These are phyloP conservation scores for Pipistrellus nathusii DNA, from an alignment of 2,797 vertebrate genomes.

Conservation along the genomic window DNA sequence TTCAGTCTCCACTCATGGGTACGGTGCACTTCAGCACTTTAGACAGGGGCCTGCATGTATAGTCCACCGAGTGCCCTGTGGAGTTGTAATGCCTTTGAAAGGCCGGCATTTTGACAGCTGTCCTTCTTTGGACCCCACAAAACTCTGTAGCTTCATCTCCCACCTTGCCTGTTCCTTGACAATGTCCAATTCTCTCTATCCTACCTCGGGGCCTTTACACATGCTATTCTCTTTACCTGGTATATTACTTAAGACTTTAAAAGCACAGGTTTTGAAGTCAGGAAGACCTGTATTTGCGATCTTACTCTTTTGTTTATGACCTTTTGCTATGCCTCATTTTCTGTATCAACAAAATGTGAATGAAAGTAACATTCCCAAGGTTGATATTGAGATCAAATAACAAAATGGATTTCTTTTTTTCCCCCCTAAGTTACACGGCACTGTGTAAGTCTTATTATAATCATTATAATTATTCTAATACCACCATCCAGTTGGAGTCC, in stretches of 20 bases:
- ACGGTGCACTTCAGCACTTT: not conserved
- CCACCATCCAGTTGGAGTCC: not conserved
- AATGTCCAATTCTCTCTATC: not conserved
- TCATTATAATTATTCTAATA: not conserved
- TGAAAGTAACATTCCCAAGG: not conserved
- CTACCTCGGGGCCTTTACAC: not conserved
- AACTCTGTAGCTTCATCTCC: not conserved
- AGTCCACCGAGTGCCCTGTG: not conserved
- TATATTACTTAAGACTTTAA: conserved; percentile 12
- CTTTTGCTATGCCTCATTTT: conserved; percentile 32
- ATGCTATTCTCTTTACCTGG: not conserved
- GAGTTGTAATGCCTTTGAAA: not conserved
- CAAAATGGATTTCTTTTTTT: not conserved
- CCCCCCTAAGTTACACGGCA: not conserved
- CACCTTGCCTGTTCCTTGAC: not conserved
- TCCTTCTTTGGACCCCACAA: not conserved
- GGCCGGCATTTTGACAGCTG: not conserved
- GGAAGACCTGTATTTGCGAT: not conserved
- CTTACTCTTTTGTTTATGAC: not conserved
- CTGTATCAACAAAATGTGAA: not conserved
- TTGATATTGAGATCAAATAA: not conserved
- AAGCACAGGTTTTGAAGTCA: not conserved
- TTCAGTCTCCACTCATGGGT: not conserved
- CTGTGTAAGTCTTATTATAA: not conserved
- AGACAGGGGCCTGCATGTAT: not conserved